Base-by-base conservation (phyloP, 1,140 invertebrate species). In the Reticulitermes speratus region DNA sequence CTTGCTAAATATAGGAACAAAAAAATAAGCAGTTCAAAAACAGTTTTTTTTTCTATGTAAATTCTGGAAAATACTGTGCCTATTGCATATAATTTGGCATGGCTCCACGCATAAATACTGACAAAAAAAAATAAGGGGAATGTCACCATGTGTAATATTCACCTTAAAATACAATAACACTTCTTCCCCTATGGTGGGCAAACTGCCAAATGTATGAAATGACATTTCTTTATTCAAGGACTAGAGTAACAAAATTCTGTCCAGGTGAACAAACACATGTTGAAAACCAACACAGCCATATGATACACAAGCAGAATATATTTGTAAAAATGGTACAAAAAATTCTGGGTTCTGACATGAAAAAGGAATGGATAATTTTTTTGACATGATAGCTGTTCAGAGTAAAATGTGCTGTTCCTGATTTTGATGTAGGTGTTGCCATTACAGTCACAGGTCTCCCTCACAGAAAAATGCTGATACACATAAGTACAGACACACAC, bases 1-100 rank as follows among this genome's bases (percentile, higher is more conserved):
- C 38, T 52, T 52, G 83, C 83, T 84, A 84, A 48, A 84, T 84
- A 48, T 84, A 84, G 83, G 83, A 59, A 48, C 30, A 32, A 45
- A 84, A 84, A 84, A 84, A 84, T 30, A 44, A 6, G n/a, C 25
- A 83, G 44, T 38, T 83, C 32, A 44, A 83, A n/a, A 23, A 75
- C 65, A 75, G 6, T n/a, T 30, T 75, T n/a, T n/a, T 7, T 1
- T 30, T 75, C n/a, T 16, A 25, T 75, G n/a, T 25, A 9, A 75
- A 75, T 30, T 75, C 30, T 75, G 8, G 14, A 75, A 75, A n/a
- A n/a, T 75, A 0, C n/a, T 19, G 19, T 21, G 16, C 65, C 23
- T 69, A n/a, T 3, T 69, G 23, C 65, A 5, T 1, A 69, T 69
- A 30, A 69, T 69, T 69, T 52, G 2, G 3, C 19, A 55, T 55